Evolutionary conservation across 35 echinoderm and acorn worm genomes (phyloP).

Genomic region (Apostichopus japonicus): DNA sequence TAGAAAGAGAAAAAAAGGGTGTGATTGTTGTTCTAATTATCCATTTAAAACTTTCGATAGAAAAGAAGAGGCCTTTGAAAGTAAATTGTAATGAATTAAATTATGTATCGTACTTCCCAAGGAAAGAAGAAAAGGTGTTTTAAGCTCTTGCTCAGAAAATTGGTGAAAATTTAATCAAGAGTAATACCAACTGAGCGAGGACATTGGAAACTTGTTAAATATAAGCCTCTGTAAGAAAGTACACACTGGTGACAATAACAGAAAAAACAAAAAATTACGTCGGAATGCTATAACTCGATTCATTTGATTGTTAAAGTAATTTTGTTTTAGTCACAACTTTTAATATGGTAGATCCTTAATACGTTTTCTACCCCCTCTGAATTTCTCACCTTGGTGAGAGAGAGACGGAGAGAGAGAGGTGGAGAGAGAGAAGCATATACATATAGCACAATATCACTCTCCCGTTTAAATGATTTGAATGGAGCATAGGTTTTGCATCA

Average conservation of each 20-base stretch:
- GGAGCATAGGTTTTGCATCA: too few relatives aligned
- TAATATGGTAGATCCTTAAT: neutral
- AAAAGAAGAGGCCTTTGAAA: neutral
- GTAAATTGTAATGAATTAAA: conserved; percentile 39
- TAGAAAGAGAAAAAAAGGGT: neutral
- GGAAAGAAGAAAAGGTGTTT: conserved; percentile 23
- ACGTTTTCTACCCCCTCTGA: too few relatives aligned
- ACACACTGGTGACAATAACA: neutral
- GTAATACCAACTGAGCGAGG: neutral
- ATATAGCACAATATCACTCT: too few relatives aligned
- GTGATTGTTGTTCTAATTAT: conserved; percentile 38
- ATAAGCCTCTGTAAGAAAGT: neutral
- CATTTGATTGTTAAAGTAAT: neutral
- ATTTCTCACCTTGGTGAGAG: too few relatives aligned
- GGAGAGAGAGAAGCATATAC: too few relatives aligned
- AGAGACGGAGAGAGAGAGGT: too few relatives aligned
- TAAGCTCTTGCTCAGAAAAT: neutral
- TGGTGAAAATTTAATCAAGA: conserved; percentile 6
- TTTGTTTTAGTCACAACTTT: neutral
- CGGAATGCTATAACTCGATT: neutral
- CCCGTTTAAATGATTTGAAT: too few relatives aligned
- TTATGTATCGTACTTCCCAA: neutral
- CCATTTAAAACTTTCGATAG: conserved; percentile 1
- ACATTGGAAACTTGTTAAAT: neutral
- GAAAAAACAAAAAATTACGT: neutral